phyloP scores from a whole-genome alignment of 2,888 invertebrate genomes.

The Heterodera filipjevi region DNA sequence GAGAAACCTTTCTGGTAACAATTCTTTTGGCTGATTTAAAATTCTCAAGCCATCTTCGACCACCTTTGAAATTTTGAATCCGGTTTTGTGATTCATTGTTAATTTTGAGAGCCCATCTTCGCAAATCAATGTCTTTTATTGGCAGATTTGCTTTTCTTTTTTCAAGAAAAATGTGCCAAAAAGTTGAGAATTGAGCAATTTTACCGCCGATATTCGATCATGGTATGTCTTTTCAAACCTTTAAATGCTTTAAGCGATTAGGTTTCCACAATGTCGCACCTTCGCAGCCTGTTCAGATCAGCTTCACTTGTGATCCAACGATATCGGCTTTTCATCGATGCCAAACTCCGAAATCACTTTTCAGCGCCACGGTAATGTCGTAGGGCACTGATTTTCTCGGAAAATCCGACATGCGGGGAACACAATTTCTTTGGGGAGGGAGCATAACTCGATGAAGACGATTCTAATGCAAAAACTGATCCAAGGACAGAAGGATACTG shows the following conservation, averaged over 20 bases:
- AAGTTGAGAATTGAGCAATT: neutral
- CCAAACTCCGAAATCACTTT: neutral
- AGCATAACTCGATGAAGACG: neutral
- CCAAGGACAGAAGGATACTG: neutral
- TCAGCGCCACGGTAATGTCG: neutral
- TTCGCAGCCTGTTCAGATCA: slow-evolving; percentile 1
- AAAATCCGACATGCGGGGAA: neutral
- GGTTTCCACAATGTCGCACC: neutral
- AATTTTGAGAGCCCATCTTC: slow-evolving; percentile 10
- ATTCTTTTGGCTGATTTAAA: neutral
- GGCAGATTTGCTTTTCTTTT: neutral
- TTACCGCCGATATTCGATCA: neutral
- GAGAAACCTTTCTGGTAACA: slow-evolving; percentile 1
- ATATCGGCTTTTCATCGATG: neutral
- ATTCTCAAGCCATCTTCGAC: neutral
- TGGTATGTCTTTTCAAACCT: neutral
- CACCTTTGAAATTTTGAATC: neutral
- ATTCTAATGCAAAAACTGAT: neutral
- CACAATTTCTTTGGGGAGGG: neutral
- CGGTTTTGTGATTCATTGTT: neutral
- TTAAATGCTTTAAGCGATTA: neutral
- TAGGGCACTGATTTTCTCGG: neutral
- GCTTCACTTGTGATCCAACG: slow-evolving; percentile 6
- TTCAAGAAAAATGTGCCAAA: slow-evolving; percentile 3
- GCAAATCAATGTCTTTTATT: slow-evolving; percentile 8